Evolutionary conservation across 2,888 invertebrate species (phyloP).

Genomic region (Matsumyia berberina): DNA sequence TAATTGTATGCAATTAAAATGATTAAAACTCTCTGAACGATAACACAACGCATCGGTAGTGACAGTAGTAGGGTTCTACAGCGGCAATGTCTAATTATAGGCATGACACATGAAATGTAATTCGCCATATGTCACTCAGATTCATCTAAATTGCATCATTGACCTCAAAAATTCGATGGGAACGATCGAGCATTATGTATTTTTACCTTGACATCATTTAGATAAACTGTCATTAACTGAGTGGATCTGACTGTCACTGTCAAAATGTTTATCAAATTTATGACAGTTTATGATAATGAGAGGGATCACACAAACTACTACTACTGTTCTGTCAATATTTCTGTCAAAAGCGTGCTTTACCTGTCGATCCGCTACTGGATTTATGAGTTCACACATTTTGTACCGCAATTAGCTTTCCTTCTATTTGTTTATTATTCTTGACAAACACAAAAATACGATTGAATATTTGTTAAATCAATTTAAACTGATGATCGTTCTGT

Average conservation of each 20-base stretch:
- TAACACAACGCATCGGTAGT: conserved; percentile 2
- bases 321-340: conserved; percentile 1
- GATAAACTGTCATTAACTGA: conserved; percentile 8
- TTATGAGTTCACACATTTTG: conserved; percentile 77
- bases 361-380: conserved; percentile 70
- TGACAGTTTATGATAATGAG: neutral
- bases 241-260: neutral
- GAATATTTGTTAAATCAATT: conserved; percentile 29
- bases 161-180: conserved; percentile 35
- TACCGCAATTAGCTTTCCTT: conserved; percentile 2
- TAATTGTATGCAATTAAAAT: conserved; percentile 49
- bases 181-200: conserved; percentile 1
- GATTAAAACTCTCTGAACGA: conserved; percentile 48
- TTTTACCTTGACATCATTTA: conserved; percentile 40
- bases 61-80: neutral
- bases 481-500: neutral
- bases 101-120: conserved; percentile 24
- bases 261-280: neutral
- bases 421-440: conserved; percentile 14
- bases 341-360: conserved; percentile 56
- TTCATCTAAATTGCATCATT: conserved; percentile 30
- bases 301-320: neutral
- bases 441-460: neutral
- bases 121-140: neutral
- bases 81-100: conserved; percentile 41